phyloP scores from a whole-genome alignment of 2,113 vertebrate genomes.

The Myotis davidii region DNA sequence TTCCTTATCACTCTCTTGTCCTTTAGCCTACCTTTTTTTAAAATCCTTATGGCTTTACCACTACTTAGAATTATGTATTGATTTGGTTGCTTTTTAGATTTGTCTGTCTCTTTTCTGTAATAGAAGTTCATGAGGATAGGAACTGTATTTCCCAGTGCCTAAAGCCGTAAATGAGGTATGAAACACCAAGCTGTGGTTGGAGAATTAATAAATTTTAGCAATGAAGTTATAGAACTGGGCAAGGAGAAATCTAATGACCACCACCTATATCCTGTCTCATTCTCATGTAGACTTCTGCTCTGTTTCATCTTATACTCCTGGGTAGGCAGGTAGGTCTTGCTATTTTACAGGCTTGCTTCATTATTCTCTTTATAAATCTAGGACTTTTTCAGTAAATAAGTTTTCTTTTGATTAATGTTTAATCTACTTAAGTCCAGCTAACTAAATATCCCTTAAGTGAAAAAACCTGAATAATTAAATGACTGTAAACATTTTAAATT shows the following conservation, averaged over 20 bases:
- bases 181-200: neutral
- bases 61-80: neutral
- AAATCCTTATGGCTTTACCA: neutral
- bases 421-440: neutral
- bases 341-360: neutral
- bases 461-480: conserved; percentile 7
- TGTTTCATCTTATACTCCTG: neutral
- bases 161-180: neutral
- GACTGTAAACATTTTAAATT: conserved; percentile 1
- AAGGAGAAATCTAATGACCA: neutral
- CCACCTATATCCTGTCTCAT: neutral
- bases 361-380: neutral
- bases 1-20: neutral
- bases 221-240: neutral
- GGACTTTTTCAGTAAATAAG: neutral
- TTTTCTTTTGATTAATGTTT: conserved; percentile 19
- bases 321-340: neutral
- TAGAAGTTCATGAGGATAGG: neutral
- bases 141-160: neutral
- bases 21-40: neutral
- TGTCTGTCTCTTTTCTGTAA: neutral
- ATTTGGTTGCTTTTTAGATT: neutral
- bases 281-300: neutral
- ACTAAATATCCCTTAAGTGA: neutral
- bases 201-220: neutral